Base-by-base conservation (phyloP, 2,888 invertebrate species). In the Thecophora atra region DNA sequence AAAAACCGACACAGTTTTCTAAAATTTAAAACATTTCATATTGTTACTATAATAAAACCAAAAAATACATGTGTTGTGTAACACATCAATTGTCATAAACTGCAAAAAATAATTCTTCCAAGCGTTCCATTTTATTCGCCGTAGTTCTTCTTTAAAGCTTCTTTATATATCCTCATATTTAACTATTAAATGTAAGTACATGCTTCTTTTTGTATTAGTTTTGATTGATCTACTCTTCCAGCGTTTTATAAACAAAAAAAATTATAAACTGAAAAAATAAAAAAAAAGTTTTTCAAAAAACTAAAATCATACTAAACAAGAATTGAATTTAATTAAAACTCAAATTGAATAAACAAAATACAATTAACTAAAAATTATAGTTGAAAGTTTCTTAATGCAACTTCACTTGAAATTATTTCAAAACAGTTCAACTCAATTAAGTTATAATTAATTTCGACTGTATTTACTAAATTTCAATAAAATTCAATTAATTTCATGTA, bases 261-360 rank as follows among this genome's bases (percentile, higher is more conserved):
- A 30, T 30, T n/a, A n/a, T n/a, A n/a, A 30, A 30, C 30, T 6
- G 30, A 30, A 30, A 30, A 30, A 6, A 30, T 30, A 6, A 30
- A 30, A 30, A 6, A 30, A 30, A 30, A 30, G 8, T 8, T 4
- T 8, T 30, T 30, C 30, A 30, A n/a, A 47, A 47, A n/a, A 4
- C 15, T 11, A 11, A 47, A 47, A 47, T 7, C 15, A 47, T 17
- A 47, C 15, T 11, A 47, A 47, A 47, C 15, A 13, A 58, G 28
- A 26, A 58, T 1, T 24, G 3, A 58, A 58, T n/a, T 52, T 6
- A 7, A n/a, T 0, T 17, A 58, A 58, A 24, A 58, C 5, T 21
- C 11, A 5, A 58, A 24, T 28, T 13, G 5, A 28, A 58, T 76
- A 74, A 72, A 71, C 62, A 70, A 68, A 62, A 65, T 63, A 17